Conservation (phyloP, 2,797 vertebrate species). For the Emys orbicularis region DNA sequence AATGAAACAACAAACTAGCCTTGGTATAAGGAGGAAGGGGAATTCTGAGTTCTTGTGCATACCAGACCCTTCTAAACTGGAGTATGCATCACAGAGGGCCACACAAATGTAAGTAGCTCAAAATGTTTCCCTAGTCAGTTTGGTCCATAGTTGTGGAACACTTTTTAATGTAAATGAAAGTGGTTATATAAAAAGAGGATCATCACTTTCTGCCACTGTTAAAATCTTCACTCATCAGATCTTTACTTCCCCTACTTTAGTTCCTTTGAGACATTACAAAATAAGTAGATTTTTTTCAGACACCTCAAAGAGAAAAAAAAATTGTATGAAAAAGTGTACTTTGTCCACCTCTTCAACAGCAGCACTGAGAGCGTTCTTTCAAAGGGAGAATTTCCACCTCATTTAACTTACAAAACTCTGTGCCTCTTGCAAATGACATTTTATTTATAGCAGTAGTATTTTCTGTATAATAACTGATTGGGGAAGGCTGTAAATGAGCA, state of each 20-base stretch:
- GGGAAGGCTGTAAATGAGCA: constrained; percentile 72
- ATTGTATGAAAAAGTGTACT: neutral
- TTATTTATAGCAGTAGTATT: constrained; percentile 77
- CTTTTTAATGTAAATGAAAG: neutral
- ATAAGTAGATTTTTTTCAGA: neutral
- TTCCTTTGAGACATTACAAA: neutral
- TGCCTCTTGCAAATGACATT: constrained; percentile 68
- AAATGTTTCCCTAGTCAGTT: neutral
- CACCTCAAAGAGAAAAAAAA: neutral
- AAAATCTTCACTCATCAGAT: neutral
- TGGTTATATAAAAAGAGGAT: neutral
- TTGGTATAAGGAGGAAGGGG: neutral
- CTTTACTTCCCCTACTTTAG: neutral
- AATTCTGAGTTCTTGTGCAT: neutral
- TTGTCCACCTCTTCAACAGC: neutral
- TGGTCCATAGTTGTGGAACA: neutral
- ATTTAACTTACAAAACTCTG: constrained; percentile 71
- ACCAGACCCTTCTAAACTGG: neutral
- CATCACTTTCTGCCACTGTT: neutral
- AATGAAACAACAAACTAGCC: neutral
- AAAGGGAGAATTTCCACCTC: constrained; percentile 57
- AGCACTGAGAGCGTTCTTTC: constrained; percentile 26
- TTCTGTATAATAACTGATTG: constrained; percentile 71
- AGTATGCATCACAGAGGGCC: neutral
- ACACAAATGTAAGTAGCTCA: neutral